Evolutionary conservation across 1,140 invertebrate species (phyloP), one percentile per base, ranked within the genome.

Genomic region (Holcopasites calliopsidis): DNA sequence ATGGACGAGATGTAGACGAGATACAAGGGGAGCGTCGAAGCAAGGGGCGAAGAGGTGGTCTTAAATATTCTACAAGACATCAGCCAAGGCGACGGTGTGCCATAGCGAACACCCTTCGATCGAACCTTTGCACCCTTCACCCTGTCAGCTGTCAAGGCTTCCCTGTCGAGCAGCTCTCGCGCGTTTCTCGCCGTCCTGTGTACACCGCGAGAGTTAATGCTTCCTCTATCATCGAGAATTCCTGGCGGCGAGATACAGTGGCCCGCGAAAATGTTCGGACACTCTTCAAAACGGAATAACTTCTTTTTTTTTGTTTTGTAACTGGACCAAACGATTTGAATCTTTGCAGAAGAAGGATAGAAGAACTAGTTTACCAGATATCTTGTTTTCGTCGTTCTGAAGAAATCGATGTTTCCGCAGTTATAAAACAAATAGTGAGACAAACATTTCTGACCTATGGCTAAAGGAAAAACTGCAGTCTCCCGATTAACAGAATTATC

Each of bases 41-140:
- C 49, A 38, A 66, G 68, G 68, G 79, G 83, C 40, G 64, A 77
- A 47, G 62, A 54, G 42, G 28, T n/a, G 69, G 66, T 55, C 76
- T 85, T 85, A 85, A 85, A 85, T 85, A 85, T 84, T 85, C 80
- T 47, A 85, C 60, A 85, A 85, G 84, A 84, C 82, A 84, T 69
- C 74, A 50, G 72, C 69, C 72, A 70, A 76, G 78, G 72, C 58
- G 69, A 18, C 47, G 50, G 31, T 33, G 26, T 31, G 64, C 23
- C 64, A 49, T n/a, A 47, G 44, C 44, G 2, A 50, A 40, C 77
- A 40, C 82, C 74, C 78, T 77, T 83, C 73, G 79, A 84, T 84
- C 74, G 58, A 76, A 81, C 54, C 73, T 73, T 79, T 62, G 54
- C 76, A 72, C 76, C 76, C 80, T 79, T 55, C 64, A 40, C 38